phyloP scores from a whole-genome alignment of 2,797 vertebrate genomes.

The Acanthurus lineatus region DNA sequence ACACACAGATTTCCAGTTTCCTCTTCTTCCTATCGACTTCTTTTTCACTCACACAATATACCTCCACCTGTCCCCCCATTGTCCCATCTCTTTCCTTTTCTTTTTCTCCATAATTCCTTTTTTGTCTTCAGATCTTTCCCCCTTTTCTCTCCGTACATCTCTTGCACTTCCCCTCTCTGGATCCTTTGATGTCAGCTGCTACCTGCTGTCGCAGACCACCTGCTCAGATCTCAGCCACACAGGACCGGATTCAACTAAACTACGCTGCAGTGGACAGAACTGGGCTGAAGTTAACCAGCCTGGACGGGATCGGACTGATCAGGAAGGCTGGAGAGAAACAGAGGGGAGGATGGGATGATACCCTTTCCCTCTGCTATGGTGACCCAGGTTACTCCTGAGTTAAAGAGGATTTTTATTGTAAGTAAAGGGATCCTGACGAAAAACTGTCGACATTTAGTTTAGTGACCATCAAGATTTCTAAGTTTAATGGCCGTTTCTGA shows the following conservation, averaged over 20 bases:
- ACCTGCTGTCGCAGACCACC: slow-evolving; percentile 87
- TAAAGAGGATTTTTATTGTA: too few species aligned
- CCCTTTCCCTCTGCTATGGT: too few species aligned
- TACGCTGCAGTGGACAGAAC: slow-evolving; percentile 25
- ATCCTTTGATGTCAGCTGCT: slow-evolving; percentile 85
- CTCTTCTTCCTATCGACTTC: slow-evolving; percentile 9
- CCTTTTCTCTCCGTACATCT: slow-evolving; percentile 35
- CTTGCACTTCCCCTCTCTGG: slow-evolving; percentile 47
- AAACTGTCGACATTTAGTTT: too few species aligned
- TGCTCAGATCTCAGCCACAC: slow-evolving; percentile 80
- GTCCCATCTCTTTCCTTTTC: not conserved
- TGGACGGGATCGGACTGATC: slow-evolving; percentile 22
- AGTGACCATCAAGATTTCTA: too few species aligned
- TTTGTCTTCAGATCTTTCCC: slow-evolving; percentile 48
- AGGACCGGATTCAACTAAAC: slow-evolving; percentile 61
- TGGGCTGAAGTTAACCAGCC: slow-evolving; percentile 20
- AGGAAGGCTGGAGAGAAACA: not conserved
- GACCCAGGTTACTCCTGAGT: too few species aligned
- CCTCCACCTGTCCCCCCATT: not conserved
- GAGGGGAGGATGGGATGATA: not conserved
- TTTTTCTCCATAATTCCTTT: slow-evolving; percentile 30
- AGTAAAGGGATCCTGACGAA: too few species aligned
- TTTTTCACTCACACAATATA: slow-evolving; percentile 15
- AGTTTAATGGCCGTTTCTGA: too few species aligned
- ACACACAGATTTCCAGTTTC: slow-evolving; percentile 12